Evolutionary conservation across 2,888 invertebrate genomes (phyloP).

Genomic region (Caenorhabditis afra): DNA sequence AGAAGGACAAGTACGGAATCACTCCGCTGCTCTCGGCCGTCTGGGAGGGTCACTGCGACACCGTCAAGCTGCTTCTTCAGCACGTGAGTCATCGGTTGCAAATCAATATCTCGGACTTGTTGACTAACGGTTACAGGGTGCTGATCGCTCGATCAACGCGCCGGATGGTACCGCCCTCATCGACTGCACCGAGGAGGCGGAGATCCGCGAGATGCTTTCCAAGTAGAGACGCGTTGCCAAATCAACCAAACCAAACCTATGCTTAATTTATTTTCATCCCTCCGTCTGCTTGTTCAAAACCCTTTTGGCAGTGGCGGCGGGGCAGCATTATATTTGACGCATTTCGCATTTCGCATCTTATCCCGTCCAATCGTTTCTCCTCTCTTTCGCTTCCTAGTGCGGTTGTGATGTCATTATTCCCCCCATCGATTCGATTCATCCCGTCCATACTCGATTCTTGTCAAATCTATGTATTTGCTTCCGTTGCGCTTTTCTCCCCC

Average conservation of each 20-base stretch:
- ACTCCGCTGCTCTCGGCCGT: slow-evolving; percentile 94
- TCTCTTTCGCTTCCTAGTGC: slow-evolving; percentile 36
- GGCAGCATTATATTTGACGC: slow-evolving; percentile 35
- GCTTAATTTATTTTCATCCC: slow-evolving; percentile 27
- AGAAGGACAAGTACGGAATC: slow-evolving; percentile 94
- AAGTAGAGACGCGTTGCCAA: slow-evolving; percentile 12
- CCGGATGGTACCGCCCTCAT: slow-evolving; percentile 65
- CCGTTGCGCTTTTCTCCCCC: slow-evolving; percentile 24
- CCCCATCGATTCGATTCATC: slow-evolving; percentile 19
- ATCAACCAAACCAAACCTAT: not conserved
- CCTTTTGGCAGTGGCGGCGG: slow-evolving; percentile 13
- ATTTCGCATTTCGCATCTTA: slow-evolving; percentile 9
- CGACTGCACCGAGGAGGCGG: slow-evolving; percentile 63
- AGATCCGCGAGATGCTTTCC: slow-evolving; percentile 60
- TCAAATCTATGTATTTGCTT: slow-evolving; percentile 42
- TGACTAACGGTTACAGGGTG: slow-evolving; percentile 43
- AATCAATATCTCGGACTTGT: not conserved
- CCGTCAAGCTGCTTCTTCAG: slow-evolving; percentile 90
- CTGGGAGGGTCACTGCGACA: slow-evolving; percentile 95
- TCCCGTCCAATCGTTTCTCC: slow-evolving; percentile 6
- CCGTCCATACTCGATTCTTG: slow-evolving; percentile 21
- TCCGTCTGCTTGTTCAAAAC: too few relatives aligned
- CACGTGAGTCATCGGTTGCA: slow-evolving; percentile 84
- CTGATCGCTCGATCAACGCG: slow-evolving; percentile 54
- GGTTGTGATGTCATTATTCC: slow-evolving; percentile 41